Base-by-base conservation (phyloP, 1,140 invertebrate genomes). In the Drosophila erecta region DNA sequence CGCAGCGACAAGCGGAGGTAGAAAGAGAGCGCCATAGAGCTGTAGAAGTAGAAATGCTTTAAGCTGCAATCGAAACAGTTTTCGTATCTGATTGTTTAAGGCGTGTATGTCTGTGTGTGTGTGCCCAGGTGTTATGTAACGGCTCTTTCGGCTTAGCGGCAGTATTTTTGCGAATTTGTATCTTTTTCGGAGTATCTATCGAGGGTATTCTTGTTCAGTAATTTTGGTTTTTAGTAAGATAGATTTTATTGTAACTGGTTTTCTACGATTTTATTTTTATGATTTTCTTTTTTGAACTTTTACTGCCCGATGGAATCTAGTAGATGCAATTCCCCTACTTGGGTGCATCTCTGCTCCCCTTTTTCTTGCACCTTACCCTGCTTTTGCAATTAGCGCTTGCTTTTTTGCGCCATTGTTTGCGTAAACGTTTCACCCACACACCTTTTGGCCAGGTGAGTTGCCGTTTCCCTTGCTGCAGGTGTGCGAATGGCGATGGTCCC, bases 321-420 rank as follows among this genome's bases (percentile, higher is more conserved):
- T 30, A 30, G 6, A 2, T 30, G 30, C 8, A 49, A 56, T 56
- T 33, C 41, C 66, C 50, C n/a, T 7, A 3, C 38, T 22, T 14
- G 27, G 20, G 7, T 15, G 66, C 50, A 62, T 33, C 35, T 35
- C 24, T 38, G 30, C 47, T 43, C 64, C 67, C 46, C 49, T 27
- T 27, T 69, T 37, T 17, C 22, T 73, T 51, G 60, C 69, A 49
- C 53, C 58, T 55, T 43, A 44, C 33, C 33, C 12, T 27, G 55
- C 43, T 55, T 51, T 56, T 74, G 67, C 65, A 86, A 86, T 87
- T 87, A 87, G 79, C 79, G 56, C 59, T 87, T 51, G 24, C 43
- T 55, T 37, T 51, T 78, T 76, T 60, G 46, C 69, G 50, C 78
- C 65, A 86, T 86, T 86, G 83, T 86, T 87, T 86, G 83, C 83